Conservation (phyloP, 2,113 vertebrate species). For the Pao palembangensis region DNA sequence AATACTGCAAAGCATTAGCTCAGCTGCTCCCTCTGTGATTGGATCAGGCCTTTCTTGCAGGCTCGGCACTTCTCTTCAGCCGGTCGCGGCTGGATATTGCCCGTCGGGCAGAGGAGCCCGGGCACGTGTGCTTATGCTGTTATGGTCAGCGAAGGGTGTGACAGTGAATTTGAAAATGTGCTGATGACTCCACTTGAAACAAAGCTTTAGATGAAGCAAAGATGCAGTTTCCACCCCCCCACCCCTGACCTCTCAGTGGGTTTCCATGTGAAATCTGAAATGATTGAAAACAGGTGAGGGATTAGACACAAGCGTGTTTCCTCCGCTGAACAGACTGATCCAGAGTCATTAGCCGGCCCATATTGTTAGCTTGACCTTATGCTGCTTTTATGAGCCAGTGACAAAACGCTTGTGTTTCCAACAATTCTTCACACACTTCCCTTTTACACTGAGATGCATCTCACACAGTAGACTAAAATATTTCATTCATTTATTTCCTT, state of each 20-base stretch:
- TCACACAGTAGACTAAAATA: neutral
- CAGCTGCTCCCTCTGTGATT: slow-evolving; percentile 49
- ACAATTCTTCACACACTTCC: slow-evolving; percentile 16
- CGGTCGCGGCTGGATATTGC: slow-evolving; percentile 50
- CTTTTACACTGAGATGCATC: neutral
- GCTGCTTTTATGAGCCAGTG: neutral
- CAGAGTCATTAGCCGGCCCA: slow-evolving; percentile 6
- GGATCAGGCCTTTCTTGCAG: slow-evolving; percentile 47
- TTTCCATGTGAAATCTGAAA: slow-evolving; percentile 1
- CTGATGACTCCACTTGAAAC: slow-evolving; percentile 66
- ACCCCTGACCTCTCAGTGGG: slow-evolving; percentile 1
- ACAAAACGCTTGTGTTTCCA: slow-evolving; percentile 2
- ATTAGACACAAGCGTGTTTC: neutral
- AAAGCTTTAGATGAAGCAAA: slow-evolving; percentile 42
- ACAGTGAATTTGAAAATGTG: slow-evolving; percentile 69
- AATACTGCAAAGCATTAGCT: slow-evolving; percentile 57
- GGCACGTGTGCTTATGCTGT: slow-evolving; percentile 61
- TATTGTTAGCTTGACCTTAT: slow-evolving; percentile 8
- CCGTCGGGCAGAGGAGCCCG: slow-evolving; percentile 38
- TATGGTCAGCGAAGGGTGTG: slow-evolving; percentile 65
- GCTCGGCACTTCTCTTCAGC: slow-evolving; percentile 54
- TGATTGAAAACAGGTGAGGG: neutral
- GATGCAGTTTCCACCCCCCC: too few species aligned
- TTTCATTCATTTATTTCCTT: slow-evolving; percentile 9
- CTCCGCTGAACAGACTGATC: slow-evolving; percentile 8